Evolutionary conservation across 2,797 vertebrate genomes (phyloP), one percentile per base, ranked within the genome.

Genomic region (Gila robusta): DNA sequence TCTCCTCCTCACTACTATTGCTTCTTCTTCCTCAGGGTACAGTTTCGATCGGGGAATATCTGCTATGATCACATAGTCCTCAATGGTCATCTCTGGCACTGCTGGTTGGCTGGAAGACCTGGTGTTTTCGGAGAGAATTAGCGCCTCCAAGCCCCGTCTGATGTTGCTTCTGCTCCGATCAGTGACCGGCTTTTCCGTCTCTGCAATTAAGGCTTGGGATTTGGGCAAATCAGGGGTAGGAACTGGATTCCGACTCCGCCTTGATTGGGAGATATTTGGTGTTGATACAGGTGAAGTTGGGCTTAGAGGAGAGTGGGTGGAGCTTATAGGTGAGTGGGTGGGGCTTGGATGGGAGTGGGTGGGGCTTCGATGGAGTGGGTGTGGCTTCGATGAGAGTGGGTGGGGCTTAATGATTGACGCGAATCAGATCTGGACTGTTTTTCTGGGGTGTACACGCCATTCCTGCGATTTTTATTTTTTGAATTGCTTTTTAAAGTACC

Each of bases 51-150:
- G 96, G 67, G 98, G 98, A 91, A 99, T 95, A 87, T 97, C 94
- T 1, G 98, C 98, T 93, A 99, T 93, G 84, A 96, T 8, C 0
- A 97, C 95, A 91, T 99, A 99, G 89, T 99, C 96, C 6, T 97
- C 96, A 74, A 96, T 93, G 49, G 94, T 96, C 95, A 96, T 95
- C 87, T 91, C 95, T 28, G 92, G 95, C 86, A 95, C 92, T 26
- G 95, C 95, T 87, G 0, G 91, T 56, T 1, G 88, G 81, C 70
- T 87, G 44, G 93, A 91, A n/a, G 81, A 93, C 66, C 87, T 74
- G 12, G 89, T 83, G 85, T 90, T 94, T 87, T 94, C 93, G 1
- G 93, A 93, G 86, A 93, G 91, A 86, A 95, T 89, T 52, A 90
- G 85, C 81, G 87, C 95, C 28, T 91, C 93, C 91, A 95, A 91